Evolutionary conservation across 2,888 invertebrate genomes (phyloP).

Genomic region (Tholera decimalis): DNA sequence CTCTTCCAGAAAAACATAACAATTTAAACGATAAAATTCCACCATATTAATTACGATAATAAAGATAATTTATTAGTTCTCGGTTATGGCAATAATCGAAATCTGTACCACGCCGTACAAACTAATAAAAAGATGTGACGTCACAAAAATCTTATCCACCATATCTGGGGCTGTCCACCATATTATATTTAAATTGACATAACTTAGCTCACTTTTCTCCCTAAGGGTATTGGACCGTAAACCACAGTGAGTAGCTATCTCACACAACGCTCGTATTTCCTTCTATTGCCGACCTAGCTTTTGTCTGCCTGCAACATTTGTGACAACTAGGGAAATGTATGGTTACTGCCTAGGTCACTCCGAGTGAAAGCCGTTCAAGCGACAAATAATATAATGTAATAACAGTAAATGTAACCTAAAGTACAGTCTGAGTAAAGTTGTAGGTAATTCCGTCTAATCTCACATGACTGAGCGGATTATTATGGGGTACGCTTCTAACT

Average conservation of each 20-base stretch:
- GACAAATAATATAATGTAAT: too few relatives aligned
- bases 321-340: slow-evolving; percentile 59
- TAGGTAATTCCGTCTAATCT: slow-evolving; percentile 47
- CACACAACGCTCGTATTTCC: slow-evolving; percentile 51
- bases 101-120: too few relatives aligned
- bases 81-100: too few relatives aligned
- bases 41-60: too few relatives aligned
- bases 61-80: too few relatives aligned
- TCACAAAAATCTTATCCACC: too few relatives aligned
- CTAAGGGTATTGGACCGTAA: slow-evolving; percentile 46
- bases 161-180: too few relatives aligned
- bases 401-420: slow-evolving; percentile 44
- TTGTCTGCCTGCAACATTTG: slow-evolving; percentile 52
- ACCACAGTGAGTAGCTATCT: slow-evolving; percentile 36
- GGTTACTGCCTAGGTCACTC: slow-evolving; percentile 20
- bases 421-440: slow-evolving; percentile 36
- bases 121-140: too few relatives aligned
- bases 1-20: too few relatives aligned
- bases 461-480: slow-evolving; percentile 41
- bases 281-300: slow-evolving; percentile 47
- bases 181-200: too few relatives aligned
- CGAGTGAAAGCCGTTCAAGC: slow-evolving; percentile 15
- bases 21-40: too few relatives aligned
- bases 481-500: slow-evolving; percentile 7
- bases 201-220: too few relatives aligned